phyloP scores from a whole-genome alignment of 2,888 invertebrate species.

The Chaitophorus viminalis region DNA sequence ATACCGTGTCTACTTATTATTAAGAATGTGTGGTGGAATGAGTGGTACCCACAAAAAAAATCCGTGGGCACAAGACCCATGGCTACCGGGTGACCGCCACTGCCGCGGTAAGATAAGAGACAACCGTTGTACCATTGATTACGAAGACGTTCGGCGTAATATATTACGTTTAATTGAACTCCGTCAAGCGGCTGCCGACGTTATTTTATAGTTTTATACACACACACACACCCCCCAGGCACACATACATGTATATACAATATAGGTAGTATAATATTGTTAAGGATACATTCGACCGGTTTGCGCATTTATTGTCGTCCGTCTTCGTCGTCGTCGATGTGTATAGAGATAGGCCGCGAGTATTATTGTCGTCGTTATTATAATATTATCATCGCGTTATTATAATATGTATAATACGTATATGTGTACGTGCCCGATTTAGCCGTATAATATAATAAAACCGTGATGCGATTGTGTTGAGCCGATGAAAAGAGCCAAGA shows the following conservation, averaged over 20 bases:
- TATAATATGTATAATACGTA: background rate
- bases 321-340: slow-evolving; percentile 9
- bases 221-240: background rate
- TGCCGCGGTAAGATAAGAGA: background rate
- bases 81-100: background rate
- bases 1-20: too few species aligned
- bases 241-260: background rate
- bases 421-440: background rate
- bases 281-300: slow-evolving; percentile 30
- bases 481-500: slow-evolving; percentile 19
- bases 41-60: slow-evolving; percentile 18
- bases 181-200: background rate
- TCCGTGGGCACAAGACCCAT: background rate
- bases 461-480: slow-evolving; percentile 9
- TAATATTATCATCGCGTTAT: slow-evolving; percentile 5
- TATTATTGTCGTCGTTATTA: slow-evolving; percentile 1
- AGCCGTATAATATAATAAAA: background rate
- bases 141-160: slow-evolving; percentile 4
- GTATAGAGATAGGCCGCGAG: slow-evolving; percentile 9
- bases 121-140: background rate
- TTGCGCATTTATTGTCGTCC: background rate
- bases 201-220: background rate
- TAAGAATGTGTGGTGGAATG: background rate
- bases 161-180: slow-evolving; percentile 42
- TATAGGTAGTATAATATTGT: slow-evolving; percentile 5